Base-by-base conservation (phyloP, 2,113 vertebrate species). In the Saccopteryx bilineata region DNA sequence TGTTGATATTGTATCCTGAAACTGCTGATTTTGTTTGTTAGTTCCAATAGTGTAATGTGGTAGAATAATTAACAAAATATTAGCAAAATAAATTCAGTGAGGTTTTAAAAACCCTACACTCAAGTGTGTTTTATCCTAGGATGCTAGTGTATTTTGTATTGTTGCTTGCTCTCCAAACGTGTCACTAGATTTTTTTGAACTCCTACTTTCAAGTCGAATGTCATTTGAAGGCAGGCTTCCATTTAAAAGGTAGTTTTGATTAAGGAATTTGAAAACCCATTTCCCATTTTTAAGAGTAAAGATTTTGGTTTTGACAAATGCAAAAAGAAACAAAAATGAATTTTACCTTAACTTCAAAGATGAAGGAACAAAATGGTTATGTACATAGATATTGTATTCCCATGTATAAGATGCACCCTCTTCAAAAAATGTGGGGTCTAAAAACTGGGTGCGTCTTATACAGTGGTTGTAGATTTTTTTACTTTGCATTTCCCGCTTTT, bases 281-380 rank as follows among this genome's bases (percentile, higher is more conserved):
- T 26, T 39, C 39, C 39, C 39, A 39, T 39, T 88, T 78, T 75
- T 83, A 56, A 33, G 10, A 80, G 17, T 58, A 76, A 86, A 33
- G 12, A 0, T 24, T 24, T 54, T 82, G 15, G 24, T n/a, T 69
- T 85, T 82, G 31, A 33, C 68, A 79, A 83, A 52, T 68, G 15
- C 5, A 79, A 23, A n/a, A n/a, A 91, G 80, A 78, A 95, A 91
- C 14, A 60, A 78, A 93, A 80, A 39, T 86, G 3, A 81, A 74
- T 50, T 60, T 88, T 52, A 76, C 7, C 11, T 91, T 5, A 26
- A 1, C 79, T 87, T 60, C 14, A 80, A 7, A 12, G 33, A 33
- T 69, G 46, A 94, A 86, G 24, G 12, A 14, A 56, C 60, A 13
- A 61, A 81, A 60, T 1, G 31, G 1, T 93, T 58, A 26, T 1